These are phyloP conservation scores for Gadopsis marmoratus DNA, from an alignment of 2,797 vertebrate genomes.

Conservation along the genomic window DNA sequence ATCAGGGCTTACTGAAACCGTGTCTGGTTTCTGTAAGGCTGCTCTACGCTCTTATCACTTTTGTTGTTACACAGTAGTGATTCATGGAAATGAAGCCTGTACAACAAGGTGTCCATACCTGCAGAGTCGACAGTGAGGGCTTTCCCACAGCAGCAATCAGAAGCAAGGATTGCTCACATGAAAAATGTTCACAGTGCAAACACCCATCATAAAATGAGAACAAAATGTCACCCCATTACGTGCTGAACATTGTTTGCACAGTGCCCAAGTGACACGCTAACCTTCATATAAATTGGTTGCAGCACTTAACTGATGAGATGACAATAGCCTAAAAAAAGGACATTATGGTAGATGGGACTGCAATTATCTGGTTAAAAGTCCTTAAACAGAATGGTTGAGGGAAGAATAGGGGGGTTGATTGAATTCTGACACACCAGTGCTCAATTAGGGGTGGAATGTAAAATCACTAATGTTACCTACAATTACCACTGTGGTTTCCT, in stretches of 20 bases:
- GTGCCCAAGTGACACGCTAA: conserved; percentile 47
- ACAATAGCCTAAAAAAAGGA: conserved; percentile 64
- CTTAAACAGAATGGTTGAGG: conserved; percentile 50
- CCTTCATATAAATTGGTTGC: conserved; percentile 57
- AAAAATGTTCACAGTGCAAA: conserved; percentile 36
- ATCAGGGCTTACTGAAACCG: conserved; percentile 36
- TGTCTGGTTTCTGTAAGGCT: not conserved
- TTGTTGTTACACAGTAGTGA: conserved; percentile 33
- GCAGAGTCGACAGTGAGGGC: not conserved
- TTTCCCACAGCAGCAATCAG: conserved; percentile 23
- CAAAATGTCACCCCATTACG: conserved; percentile 58
- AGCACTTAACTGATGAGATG: conserved; percentile 70
- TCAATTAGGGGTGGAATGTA: conserved; percentile 44
- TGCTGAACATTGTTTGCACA: conserved; percentile 56
- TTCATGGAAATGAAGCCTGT: conserved; percentile 31
- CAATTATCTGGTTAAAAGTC: conserved; percentile 69
- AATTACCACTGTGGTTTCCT: conserved; percentile 40
- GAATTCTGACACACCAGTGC: conserved; percentile 60
- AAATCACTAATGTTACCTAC: conserved; percentile 54
- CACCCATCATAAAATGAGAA: conserved; percentile 41
- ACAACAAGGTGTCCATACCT: conserved; percentile 29
- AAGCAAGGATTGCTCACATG: conserved; percentile 39
- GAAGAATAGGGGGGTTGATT: conserved; percentile 63
- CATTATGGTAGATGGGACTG: conserved; percentile 53
- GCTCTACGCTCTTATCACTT: conserved; percentile 18